Conservation (phyloP, 2,888 invertebrate species). For the Drosophila nr. medialis region DNA sequence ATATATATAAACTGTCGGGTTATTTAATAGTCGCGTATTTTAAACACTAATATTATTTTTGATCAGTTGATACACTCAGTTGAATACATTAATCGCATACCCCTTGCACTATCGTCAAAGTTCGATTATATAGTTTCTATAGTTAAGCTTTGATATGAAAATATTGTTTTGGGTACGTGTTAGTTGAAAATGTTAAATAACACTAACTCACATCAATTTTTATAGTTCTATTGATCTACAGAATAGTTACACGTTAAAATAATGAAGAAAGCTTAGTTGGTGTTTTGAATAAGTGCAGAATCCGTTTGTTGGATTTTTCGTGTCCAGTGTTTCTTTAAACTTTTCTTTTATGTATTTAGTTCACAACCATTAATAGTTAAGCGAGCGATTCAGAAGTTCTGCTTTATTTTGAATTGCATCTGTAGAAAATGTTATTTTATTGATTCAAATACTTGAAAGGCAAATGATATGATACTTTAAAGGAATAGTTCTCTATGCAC, state of each 20-base stretch:
- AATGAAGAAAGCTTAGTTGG: slow-evolving; percentile 27
- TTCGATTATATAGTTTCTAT: slow-evolving; percentile 21
- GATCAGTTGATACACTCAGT: slow-evolving; percentile 26
- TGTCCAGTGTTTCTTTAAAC: slow-evolving; percentile 9
- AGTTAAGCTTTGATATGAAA: slow-evolving; percentile 37
- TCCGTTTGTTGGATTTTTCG: slow-evolving; percentile 1
- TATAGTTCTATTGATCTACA: slow-evolving; percentile 28
- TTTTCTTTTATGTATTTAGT: slow-evolving; percentile 27
- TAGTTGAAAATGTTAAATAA: not conserved
- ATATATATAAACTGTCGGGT: slow-evolving; percentile 3
- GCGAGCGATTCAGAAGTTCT: slow-evolving; percentile 81
- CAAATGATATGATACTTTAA: slow-evolving; percentile 58
- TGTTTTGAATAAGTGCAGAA: slow-evolving; percentile 19
- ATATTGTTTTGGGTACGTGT: slow-evolving; percentile 14
- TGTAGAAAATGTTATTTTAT: slow-evolving; percentile 18
- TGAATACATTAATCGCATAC: not conserved
- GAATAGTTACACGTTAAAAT: slow-evolving; percentile 14
- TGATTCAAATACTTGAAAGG: slow-evolving; percentile 29
- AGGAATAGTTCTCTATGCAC: slow-evolving; percentile 20
- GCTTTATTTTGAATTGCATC: slow-evolving; percentile 29
- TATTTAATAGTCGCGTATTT: slow-evolving; percentile 24
- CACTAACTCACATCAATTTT: slow-evolving; percentile 1
- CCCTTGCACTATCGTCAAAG: slow-evolving; percentile 1
- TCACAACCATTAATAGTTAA: slow-evolving; percentile 84
- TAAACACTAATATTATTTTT: slow-evolving; percentile 5